Base-by-base conservation (phyloP, 64 coral and sea anemone species). In the Actinia tenebrosa region DNA sequence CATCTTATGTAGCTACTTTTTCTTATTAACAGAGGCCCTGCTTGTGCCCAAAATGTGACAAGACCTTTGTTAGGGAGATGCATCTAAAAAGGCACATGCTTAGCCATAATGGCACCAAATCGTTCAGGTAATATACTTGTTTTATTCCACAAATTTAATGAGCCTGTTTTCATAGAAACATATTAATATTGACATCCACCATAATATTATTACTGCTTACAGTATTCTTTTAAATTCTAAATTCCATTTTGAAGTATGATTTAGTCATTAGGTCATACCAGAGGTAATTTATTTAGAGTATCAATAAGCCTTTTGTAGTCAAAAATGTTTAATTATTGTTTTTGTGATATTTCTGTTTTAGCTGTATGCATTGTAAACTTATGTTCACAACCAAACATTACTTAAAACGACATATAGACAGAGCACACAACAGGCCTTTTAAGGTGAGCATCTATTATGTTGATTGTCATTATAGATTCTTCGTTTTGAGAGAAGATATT, bases 361-460 rank as follows among this genome's bases (percentile, higher is more conserved):
- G 90, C 19, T 92, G 90, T 60, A 68, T 78, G 4, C 84, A 84
- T 15, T 92, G 90, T 56, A 77, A 79, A 13, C 78, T 87, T 66
- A 92, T 84, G 10, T 92, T 87, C 47, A 72, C 85, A 4, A 46
- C 80, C 16, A 92, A 92, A 50, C 90, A 92, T n/a, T 87, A 80
- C 19, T 20, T 82, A 16, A 83, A 92, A 22, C 66, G 90, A 25
- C 90, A 92, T 59, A 60, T 81, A 15, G 78, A 92, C 27, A 87
- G 90, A 53, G 86, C 90, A 16, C 90, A 92, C 22, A 83, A 92
- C 55, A 64, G 86, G 6, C 90, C 90, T 52, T 92, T 92, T 78
- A 87, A 92, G 90, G 90, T 92, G 81, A 64, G 83, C 47, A 50
- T 50, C 7, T 5, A 1, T 8, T 8, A 50, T 50, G 47, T 8